Base-by-base conservation (phyloP, 2,888 invertebrate genomes). In the Melipona bicolor region DNA sequence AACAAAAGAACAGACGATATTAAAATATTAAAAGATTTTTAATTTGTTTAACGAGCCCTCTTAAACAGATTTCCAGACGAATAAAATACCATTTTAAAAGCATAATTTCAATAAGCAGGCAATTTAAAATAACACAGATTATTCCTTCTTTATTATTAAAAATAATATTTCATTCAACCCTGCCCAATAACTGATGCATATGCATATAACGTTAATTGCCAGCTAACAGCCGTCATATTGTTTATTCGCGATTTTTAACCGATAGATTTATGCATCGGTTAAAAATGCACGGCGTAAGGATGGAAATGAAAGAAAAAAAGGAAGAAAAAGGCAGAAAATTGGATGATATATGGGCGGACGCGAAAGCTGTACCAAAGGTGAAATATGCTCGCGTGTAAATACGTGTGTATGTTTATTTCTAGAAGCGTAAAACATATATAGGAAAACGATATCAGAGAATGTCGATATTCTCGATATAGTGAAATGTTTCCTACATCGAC, bases 401-500 rank as follows among this genome's bases (percentile, higher is more conserved):
- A 70, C 27, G 52, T 52, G 62, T 67, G 61, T 68, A 62, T 62
- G 67, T 68, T 72, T 81, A 77, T 77, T 62, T 68, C 4, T 32
- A 32, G 68, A 50, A 27, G 17, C 17, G 32, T 24, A 27, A n/a
- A 21, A 21, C 19, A 17, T 27, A 59, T 27, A 71, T 67, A 32
- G 61, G 32, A 32, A 61, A 27, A 62, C 71, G 49, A 72, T 77
- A 75, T 71, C 27, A 6, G 32, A 19, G 61, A 62, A 70, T 49
- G 24, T 27, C 52, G 50, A 50, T 74, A 32, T 61, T n/a, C 2
- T 62, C 49, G 61, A 79, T 74, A 72, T 24, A 54, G 36, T 72
- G 70, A 82, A 82, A 79, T 74, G 74, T 74, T 74, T 70, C 32
- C 15, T 9, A 43, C 17, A 64, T 69, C 69, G 68, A 52, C 67